Evolutionary conservation across 2,113 vertebrate species (phyloP).

Genomic region (Lycaon pictus): DNA sequence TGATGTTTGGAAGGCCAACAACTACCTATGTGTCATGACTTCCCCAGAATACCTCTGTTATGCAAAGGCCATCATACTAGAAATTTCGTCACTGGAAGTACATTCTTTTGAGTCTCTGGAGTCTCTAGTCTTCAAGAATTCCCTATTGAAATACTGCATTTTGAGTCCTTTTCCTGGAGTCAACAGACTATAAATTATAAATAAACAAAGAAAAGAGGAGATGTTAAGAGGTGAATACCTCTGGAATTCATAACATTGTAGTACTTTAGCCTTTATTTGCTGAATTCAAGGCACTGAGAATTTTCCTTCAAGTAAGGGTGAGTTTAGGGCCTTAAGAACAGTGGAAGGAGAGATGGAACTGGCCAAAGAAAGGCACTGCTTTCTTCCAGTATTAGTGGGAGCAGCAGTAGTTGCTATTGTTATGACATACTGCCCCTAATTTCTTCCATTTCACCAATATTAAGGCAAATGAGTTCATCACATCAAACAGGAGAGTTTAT

Average conservation of each 20-base stretch:
- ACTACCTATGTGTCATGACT: neutral
- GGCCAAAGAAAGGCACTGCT: neutral
- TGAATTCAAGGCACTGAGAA: constrained; percentile 39
- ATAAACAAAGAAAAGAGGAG: constrained; percentile 8
- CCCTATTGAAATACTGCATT: constrained; percentile 45
- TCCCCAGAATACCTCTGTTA: neutral
- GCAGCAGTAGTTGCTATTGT: neutral
- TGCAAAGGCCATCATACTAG: neutral
- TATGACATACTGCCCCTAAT: neutral
- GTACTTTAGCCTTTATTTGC: constrained; percentile 33
- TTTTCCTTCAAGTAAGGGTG: neutral
- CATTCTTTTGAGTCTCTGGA: neutral
- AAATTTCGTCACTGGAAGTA: neutral
- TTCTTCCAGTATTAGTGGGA: neutral
- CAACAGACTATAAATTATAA: constrained; percentile 40
- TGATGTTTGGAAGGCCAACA: constrained; percentile 37
- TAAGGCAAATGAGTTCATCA: constrained; percentile 18
- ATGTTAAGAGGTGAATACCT: constrained; percentile 54
- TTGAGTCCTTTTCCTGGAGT: constrained; percentile 31
- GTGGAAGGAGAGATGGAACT: neutral
- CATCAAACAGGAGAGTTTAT: neutral
- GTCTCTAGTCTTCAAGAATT: constrained; percentile 14
- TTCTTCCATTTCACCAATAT: neutral
- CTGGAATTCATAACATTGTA: constrained; percentile 6
- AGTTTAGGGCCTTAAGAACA: neutral